phyloP scores from a whole-genome alignment of 2,797 vertebrate species.

The Bucorvus abyssinicus region DNA sequence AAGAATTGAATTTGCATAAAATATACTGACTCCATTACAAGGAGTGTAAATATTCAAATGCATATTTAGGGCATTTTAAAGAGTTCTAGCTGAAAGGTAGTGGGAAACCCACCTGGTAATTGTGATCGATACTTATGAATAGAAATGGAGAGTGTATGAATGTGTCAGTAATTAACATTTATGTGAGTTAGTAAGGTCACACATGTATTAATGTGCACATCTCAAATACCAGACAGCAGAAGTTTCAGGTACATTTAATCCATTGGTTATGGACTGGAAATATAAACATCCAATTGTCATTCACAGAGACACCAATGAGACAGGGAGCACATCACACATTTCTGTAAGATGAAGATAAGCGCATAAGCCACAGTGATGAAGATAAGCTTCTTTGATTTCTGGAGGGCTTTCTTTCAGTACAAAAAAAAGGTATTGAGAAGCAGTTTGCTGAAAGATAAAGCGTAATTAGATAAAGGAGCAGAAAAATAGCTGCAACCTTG shows the following conservation, averaged over 20 bases:
- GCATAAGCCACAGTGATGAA: constrained; percentile 33
- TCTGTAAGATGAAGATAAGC: constrained; percentile 60
- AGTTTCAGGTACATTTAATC: background rate
- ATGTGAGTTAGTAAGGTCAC: background rate
- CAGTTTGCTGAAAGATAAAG: constrained; percentile 30
- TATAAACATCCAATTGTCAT: constrained; percentile 25
- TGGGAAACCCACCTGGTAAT: background rate
- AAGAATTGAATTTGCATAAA: background rate
- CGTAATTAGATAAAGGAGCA: constrained; percentile 37
- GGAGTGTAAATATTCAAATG: background rate
- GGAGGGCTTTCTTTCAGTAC: constrained; percentile 25
- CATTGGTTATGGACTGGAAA: background rate
- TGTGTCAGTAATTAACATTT: background rate
- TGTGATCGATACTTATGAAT: background rate
- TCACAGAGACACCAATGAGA: background rate
- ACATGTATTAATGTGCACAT: background rate
- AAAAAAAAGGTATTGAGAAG: constrained; percentile 13
- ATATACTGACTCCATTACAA: background rate
- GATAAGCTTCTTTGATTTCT: constrained; percentile 62
- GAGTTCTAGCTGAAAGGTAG: background rate
- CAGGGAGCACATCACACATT: background rate
- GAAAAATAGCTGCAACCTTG: constrained; percentile 18
- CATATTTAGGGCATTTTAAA: background rate
- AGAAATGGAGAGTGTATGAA: background rate
- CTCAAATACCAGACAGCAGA: background rate